Evolutionary conservation across 1,140 invertebrate genomes (phyloP).

Genomic region (Meloidogyne exigua): DNA sequence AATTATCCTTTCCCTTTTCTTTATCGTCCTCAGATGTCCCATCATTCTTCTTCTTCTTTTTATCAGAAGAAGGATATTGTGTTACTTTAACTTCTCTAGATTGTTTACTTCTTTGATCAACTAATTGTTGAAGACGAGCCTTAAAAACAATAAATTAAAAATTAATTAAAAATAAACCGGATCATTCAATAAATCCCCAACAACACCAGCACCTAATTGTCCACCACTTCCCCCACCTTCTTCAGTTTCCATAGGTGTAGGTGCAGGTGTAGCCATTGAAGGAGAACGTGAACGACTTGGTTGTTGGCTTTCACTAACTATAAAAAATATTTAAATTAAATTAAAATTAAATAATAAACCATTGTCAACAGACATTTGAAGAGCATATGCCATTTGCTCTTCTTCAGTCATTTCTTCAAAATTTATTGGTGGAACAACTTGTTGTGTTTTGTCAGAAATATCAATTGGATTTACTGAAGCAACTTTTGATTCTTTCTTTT

Average conservation of each 20-base stretch:
- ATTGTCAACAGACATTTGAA: not conserved
- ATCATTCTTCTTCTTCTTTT: not conserved
- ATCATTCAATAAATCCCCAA: not conserved
- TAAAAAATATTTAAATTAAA: not conserved
- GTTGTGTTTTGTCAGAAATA: not conserved
- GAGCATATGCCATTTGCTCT: slow-evolving; percentile 12
- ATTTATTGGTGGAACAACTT: not conserved
- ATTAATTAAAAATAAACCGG: not conserved
- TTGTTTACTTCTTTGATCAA: slow-evolving; percentile 5
- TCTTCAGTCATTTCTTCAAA: slow-evolving; percentile 22
- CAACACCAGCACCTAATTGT: not conserved
- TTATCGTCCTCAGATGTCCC: not conserved
- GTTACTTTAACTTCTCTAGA: not conserved
- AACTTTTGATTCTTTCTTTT: too few species aligned
- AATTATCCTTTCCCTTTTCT: not conserved
- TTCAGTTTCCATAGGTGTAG: slow-evolving; percentile 24
- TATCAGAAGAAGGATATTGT: not conserved
- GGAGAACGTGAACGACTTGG: slow-evolving; percentile 25
- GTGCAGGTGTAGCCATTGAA: slow-evolving; percentile 20
- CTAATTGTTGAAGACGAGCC: not conserved
- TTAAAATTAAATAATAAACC: not conserved
- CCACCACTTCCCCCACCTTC: not conserved
- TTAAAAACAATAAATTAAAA: not conserved
- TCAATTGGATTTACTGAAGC: not conserved
- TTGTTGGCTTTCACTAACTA: slow-evolving; percentile 13